Conservation (phyloP, 2,113 vertebrate species). For the Melanocharis versteri region DNA sequence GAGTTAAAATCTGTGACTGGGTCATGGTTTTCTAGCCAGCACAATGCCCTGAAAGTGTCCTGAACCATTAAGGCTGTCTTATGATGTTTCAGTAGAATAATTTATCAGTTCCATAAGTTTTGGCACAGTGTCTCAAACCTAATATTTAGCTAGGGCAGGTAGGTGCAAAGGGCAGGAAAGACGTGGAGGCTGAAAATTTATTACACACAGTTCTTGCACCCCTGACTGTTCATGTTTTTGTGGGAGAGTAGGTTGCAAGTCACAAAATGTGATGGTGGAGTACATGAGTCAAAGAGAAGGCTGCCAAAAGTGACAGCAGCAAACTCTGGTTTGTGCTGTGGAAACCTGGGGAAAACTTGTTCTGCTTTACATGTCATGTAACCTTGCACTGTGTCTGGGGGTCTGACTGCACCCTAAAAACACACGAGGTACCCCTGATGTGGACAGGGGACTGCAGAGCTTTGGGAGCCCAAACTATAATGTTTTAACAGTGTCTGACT, state of each 20-base stretch:
- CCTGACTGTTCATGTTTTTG: neutral
- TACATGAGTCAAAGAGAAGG: fast-evolving
- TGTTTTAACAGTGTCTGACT: neutral
- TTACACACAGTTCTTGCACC: neutral
- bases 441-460: neutral
- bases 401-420: neutral
- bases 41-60: neutral
- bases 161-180: neutral
- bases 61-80: neutral
- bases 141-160: neutral
- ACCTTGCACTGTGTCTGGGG: fast-evolving
- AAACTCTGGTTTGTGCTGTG: neutral
- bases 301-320: fast-evolving
- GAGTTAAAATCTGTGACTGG: neutral
- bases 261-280: neutral
- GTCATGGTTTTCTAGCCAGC: neutral
- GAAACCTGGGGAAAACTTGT: neutral
- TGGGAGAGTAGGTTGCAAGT: neutral
- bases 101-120: neutral
- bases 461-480: neutral
- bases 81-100: neutral
- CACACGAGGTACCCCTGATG: fast-evolving
- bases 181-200: neutral
- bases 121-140: neutral
- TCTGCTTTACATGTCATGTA: fast-evolving